Percentiles rank a stretch among this genome's conserved stretches.
These are phyloP conservation scores for Drosophila nikananu DNA, from an alignment of 1,140 invertebrate genomes.

Conservation along the genomic window DNA sequence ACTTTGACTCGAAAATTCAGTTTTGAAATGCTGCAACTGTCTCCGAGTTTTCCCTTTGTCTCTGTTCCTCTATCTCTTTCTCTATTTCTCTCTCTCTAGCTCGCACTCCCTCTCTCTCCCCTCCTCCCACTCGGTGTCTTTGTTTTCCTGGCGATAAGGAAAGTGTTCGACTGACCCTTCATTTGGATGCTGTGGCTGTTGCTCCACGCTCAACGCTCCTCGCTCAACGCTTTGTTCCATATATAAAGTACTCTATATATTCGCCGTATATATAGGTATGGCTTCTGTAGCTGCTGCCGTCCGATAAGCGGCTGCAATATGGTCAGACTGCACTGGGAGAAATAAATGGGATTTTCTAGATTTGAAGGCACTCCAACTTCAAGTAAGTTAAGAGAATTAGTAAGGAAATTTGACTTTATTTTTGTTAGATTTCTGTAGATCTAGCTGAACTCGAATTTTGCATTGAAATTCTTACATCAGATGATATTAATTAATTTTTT, in stretches of 20 bases:
- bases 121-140: background rate
- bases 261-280: background rate
- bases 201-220: background rate
- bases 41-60: background rate
- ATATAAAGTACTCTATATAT: background rate
- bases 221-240: background rate
- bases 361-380: background rate
- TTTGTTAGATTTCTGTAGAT: too few species aligned
- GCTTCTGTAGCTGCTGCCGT: slow-evolving; percentile 43
- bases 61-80: background rate
- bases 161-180: slow-evolving; percentile 39
- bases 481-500: too few species aligned
- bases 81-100: background rate
- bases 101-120: background rate
- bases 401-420: too few species aligned
- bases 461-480: too few species aligned
- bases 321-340: slow-evolving; percentile 25
- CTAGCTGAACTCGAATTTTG: too few species aligned
- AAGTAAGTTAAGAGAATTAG: too few species aligned
- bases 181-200: slow-evolving; percentile 20
- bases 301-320: slow-evolving; percentile 68
- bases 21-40: background rate
- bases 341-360: background rate
- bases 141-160: slow-evolving; percentile 54
- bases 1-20: slow-evolving; percentile 5